Base-by-base conservation (phyloP, 2,113 vertebrate species). In the Patagioenas fasciata region DNA sequence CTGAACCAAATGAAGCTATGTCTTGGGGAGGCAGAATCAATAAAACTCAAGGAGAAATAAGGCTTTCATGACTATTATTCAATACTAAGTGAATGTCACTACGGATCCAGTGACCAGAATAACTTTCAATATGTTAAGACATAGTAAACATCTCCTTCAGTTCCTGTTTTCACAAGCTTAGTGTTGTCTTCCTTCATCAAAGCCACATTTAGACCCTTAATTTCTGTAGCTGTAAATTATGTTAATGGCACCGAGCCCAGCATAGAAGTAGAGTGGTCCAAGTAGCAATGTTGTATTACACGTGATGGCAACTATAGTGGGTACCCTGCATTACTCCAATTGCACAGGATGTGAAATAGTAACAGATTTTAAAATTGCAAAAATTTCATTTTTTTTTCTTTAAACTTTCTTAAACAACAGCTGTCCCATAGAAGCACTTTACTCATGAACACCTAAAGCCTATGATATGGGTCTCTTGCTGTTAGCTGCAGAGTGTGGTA, bases 151-250 rank as follows among this genome's bases (percentile, higher is more conserved):
- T 47, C 51, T 93, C 58, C 80, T 95, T 61, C 77, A 85, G 80
- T 95, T 92, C 51, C 64, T 77, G 26, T 94, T 91, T 54, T 26
- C 34, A 73, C 65, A 77, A 89, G 31, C 71, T 74, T 88, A 90
- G 70, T 81, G 31, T 70, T 96, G 80, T 79, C 38, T 94, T 97
- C 87, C 80, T 95, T 14, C 89, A 70, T 77, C 67, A 94, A 66
- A 92, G 36, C 47, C 83, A 87, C 79, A 64, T 51, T 71, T 78
- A 26, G 6, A 69, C 5, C 13, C 17, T 75, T 94, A 65, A 56
- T 77, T 91, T 94, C 82, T 85, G 10, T 50, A 88, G 57, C 56
- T 88, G 44, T 72, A 56, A 93, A 90, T 87, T 92, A 87, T 64
- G 96, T 94, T 65, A 88, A 34, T 44, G n/a, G 40, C 80, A 54